Percentiles rank a stretch among this genome's conserved stretches.
Conservation (phyloP, 2,113 vertebrate genomes). For the Oryctolagus cuniculus region mOryCun1.1 NC_091452.1:1163501-1164000, state of each 20-base stretch:
- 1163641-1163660: background rate
- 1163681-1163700: fast-evolving
- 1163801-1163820: conserved; percentile 78
- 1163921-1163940: conserved; percentile 92
- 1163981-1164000: conserved; percentile 88
- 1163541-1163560: background rate
- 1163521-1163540: background rate
- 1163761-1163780: background rate
- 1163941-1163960: conserved; percentile 91
- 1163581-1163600: fast-evolving
- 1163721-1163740: too few relatives aligned
- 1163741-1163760: background rate
- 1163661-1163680: background rate
- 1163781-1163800: background rate
- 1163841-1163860: conserved; percentile 92
- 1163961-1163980: conserved; percentile 89
- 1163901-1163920: conserved; percentile 91
- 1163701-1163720: fast-evolving
- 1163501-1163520: conserved; percentile 84
- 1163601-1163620: background rate
- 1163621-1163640: fast-evolving
- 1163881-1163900: conserved; percentile 93
- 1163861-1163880: conserved; percentile 89
- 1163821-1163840: conserved; percentile 91
- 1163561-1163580: background rate